phyloP scores from a whole-genome alignment of 2,113 vertebrate genomes.

The Zosterops borbonicus region DNA sequence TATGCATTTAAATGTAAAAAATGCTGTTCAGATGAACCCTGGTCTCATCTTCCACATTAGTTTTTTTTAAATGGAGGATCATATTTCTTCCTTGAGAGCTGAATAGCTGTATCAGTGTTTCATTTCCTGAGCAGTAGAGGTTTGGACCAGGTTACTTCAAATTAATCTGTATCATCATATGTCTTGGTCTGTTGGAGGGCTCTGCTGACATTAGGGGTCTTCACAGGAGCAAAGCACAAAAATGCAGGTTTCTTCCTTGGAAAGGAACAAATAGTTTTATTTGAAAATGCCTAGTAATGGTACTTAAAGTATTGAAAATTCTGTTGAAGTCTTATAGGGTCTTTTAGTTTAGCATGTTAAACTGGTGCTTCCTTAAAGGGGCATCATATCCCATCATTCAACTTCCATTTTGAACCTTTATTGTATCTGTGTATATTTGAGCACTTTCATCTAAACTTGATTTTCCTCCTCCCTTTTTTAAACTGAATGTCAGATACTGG shows the following conservation, averaged over 20 bases:
- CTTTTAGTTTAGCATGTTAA: background rate
- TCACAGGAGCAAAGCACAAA: background rate
- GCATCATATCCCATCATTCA: background rate
- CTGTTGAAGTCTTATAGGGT: background rate
- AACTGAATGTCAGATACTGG: background rate
- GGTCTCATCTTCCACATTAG: background rate
- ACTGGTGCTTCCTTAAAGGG: background rate
- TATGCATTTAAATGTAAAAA: background rate
- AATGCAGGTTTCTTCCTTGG: background rate
- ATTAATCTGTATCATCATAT: background rate
- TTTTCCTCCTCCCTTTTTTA: background rate
- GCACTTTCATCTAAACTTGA: background rate
- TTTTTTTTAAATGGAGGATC: background rate
- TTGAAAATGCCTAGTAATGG: background rate
- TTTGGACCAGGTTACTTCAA: background rate
- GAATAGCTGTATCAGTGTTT: background rate
- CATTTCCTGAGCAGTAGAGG: background rate
- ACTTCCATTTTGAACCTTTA: background rate
- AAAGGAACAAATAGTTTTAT: background rate
- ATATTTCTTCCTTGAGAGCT: background rate
- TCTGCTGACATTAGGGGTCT: background rate
- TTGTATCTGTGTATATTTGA: background rate
- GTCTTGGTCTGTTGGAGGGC: background rate
- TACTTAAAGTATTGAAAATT: background rate
- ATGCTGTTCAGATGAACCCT: background rate